Conservation (phyloP, 2,888 invertebrate species). For the Scaptomyza polygonia region DNA sequence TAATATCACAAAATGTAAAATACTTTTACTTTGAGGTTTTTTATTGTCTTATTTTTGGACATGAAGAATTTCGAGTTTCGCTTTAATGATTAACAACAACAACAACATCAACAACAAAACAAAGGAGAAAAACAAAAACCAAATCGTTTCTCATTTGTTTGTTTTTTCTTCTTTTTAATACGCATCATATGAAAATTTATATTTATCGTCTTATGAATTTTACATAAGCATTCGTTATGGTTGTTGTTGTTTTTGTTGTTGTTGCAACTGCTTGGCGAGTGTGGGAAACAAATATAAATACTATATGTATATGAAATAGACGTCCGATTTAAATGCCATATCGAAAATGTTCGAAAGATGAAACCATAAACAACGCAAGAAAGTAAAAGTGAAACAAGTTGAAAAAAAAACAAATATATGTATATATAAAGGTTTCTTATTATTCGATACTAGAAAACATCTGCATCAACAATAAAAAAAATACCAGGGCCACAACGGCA, state of each 20-base stretch:
- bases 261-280: slow-evolving; percentile 9
- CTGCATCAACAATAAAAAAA: slow-evolving; percentile 11
- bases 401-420: neutral
- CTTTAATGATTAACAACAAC: slow-evolving; percentile 50
- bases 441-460: neutral
- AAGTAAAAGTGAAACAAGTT: slow-evolving; percentile 61
- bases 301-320: too few species aligned
- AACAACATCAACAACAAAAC: too few species aligned
- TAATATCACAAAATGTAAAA: neutral
- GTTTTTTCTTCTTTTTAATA: slow-evolving; percentile 31
- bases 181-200: slow-evolving; percentile 55
- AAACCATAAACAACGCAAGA: slow-evolving; percentile 42
- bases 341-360: slow-evolving; percentile 30
- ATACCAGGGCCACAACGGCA: slow-evolving; percentile 6
- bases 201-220: slow-evolving; percentile 63
- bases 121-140: too few species aligned
- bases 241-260: neutral
- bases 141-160: slow-evolving; percentile 50
- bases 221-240: slow-evolving; percentile 48
- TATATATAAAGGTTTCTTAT: neutral
- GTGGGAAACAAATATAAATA: slow-evolving; percentile 24
- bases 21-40: slow-evolving; percentile 50
- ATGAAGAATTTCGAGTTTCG: slow-evolving; percentile 45
- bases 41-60: slow-evolving; percentile 6
- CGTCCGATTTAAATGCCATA: slow-evolving; percentile 6